phyloP scores from a whole-genome alignment of 2,797 vertebrate species.

The Macropodus opercularis region DNA sequence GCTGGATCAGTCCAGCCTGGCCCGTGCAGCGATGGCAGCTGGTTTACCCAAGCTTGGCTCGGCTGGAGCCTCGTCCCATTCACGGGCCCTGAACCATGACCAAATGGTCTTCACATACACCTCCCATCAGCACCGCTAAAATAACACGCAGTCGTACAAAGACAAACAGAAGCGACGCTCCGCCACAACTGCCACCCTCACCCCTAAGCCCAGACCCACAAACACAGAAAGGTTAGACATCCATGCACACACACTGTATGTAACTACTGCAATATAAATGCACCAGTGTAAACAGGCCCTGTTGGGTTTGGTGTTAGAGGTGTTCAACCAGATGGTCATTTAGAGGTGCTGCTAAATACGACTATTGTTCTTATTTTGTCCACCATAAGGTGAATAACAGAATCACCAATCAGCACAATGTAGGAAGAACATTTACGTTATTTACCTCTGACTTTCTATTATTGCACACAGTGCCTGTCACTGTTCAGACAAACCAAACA shows the following conservation, averaged over 20 bases:
- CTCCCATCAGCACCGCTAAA: conserved; percentile 78
- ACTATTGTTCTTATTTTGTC: background rate
- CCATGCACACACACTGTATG: conserved; percentile 1
- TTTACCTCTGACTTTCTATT: conserved; percentile 25
- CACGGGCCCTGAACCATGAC: conserved; percentile 74
- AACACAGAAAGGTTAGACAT: no score
- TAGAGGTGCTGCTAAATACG: no score
- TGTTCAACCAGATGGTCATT: no score
- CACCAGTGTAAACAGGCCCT: background rate
- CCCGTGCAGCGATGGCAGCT: conserved; percentile 57
- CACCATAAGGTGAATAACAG: no score
- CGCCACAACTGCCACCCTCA: conserved; percentile 43
- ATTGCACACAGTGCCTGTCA: conserved; percentile 4
- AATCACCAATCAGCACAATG: no score
- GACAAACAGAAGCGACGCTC: conserved; percentile 72
- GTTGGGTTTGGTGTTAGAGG: no score
- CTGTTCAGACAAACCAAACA: conserved; percentile 33
- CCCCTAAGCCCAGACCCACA: conserved; percentile 25
- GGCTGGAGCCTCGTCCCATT: conserved; percentile 58
- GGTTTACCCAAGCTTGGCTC: conserved; percentile 72
- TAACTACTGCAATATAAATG: conserved; percentile 26
- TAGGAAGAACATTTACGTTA: no score
- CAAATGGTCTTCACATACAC: conserved; percentile 71
- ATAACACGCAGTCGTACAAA: conserved; percentile 77
- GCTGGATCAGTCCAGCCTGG: conserved; percentile 58